Evolutionary conservation across 2,113 vertebrate species (phyloP).

Genomic region (Fulmarus glacialis): DNA sequence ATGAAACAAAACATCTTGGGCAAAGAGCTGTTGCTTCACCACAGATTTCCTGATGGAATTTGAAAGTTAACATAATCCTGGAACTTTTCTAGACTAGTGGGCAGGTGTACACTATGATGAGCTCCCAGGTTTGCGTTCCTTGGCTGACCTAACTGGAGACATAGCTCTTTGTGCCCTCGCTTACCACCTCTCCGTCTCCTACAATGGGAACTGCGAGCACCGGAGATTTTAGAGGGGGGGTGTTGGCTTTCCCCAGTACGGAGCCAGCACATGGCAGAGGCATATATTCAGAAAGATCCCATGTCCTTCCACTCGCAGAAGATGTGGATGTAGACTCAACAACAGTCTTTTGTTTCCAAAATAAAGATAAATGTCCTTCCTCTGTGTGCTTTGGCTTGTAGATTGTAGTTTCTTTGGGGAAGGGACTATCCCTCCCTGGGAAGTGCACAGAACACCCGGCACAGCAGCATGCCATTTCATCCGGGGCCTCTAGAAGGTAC

Average conservation of each 20-base stretch:
- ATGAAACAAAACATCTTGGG: neutral
- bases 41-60: neutral
- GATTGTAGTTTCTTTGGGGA: neutral
- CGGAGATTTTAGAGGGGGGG: neutral
- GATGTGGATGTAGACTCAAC: neutral
- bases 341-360: neutral
- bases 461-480: neutral
- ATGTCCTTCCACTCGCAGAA: neutral
- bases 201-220: rapidly evolving
- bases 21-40: neutral
- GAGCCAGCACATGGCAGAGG: neutral
- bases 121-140: neutral
- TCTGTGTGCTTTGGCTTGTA: neutral
- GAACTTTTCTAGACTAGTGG: neutral
- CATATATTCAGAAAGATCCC: neutral
- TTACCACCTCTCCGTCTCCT: neutral
- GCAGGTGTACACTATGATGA: neutral
- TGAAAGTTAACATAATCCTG: neutral
- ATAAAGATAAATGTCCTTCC: neutral
- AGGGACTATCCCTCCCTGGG: neutral
- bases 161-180: rapidly evolving
- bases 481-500: slow-evolving; percentile 24
- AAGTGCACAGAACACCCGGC: neutral
- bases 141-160: neutral
- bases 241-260: neutral